Conservation (phyloP, 2,888 invertebrate species). For the Eristalinus sepulchralis region DNA sequence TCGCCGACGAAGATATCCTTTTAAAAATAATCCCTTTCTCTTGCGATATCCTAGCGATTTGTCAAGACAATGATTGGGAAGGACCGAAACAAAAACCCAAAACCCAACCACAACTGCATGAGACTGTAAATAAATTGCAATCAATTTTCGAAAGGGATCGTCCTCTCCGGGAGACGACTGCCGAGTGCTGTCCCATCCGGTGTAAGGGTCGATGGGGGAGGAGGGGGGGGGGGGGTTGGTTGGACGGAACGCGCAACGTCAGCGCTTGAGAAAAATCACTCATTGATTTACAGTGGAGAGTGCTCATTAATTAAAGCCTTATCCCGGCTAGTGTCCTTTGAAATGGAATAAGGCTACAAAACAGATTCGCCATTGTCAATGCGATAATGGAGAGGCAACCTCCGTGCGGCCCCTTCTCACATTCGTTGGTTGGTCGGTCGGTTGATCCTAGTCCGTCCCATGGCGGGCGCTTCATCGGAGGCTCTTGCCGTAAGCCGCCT, state of each 20-base stretch:
- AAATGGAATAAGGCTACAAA: conserved; percentile 56
- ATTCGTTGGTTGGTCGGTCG: neutral
- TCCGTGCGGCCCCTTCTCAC: neutral
- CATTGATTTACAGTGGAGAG: conserved; percentile 70
- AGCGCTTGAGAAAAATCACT: conserved; percentile 57
- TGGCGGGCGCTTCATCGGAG: conserved; percentile 25
- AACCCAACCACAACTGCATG: conserved; percentile 52
- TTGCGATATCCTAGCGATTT: conserved; percentile 53
- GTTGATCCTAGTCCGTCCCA: neutral
- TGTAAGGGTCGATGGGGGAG: conserved; percentile 24
- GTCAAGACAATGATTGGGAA: conserved; percentile 62
- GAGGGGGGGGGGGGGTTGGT: neutral
- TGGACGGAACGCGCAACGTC: conserved; percentile 7
- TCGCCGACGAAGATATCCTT: conserved; percentile 20
- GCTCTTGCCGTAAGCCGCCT: conserved; percentile 62
- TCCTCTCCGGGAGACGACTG: neutral
- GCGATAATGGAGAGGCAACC: conserved; percentile 54
- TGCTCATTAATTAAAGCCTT: conserved; percentile 70
- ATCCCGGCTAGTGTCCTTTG: conserved; percentile 51
- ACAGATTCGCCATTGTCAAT: conserved; percentile 69
- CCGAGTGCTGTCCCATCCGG: conserved; percentile 21
- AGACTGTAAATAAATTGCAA: conserved; percentile 70
- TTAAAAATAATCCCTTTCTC: conserved; percentile 52
- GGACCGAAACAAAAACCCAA: conserved; percentile 17
- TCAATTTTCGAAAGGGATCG: conserved; percentile 48